phyloP scores from a whole-genome alignment of 2,888 invertebrate species.

The Muscina levida region DNA sequence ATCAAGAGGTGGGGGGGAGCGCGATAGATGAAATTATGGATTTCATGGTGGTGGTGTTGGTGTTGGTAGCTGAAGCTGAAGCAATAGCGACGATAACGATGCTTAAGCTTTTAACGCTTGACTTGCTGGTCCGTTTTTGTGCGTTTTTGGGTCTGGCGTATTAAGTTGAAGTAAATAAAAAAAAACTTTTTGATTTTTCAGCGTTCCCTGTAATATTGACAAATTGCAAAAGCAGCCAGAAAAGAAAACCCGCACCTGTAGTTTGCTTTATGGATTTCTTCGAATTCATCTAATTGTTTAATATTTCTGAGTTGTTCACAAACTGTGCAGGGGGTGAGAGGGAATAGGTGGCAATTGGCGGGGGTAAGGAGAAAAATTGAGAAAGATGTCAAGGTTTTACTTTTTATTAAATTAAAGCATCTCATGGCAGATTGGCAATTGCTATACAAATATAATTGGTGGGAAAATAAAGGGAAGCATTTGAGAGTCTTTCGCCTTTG shows the following conservation, averaged over 20 bases:
- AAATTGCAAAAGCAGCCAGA: slow-evolving; percentile 1
- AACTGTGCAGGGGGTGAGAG: background rate
- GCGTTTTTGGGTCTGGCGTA: background rate
- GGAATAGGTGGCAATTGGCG: too few relatives aligned
- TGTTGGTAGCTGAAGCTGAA: background rate
- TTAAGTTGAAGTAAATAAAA: background rate
- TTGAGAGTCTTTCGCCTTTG: too few relatives aligned
- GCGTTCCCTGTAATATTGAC: background rate
- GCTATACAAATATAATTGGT: too few relatives aligned
- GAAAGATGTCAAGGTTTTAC: slow-evolving; percentile 19
- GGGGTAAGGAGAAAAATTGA: background rate
- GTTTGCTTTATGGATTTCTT: slow-evolving; percentile 26
- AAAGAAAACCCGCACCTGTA: slow-evolving; percentile 45
- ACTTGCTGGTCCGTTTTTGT: background rate
- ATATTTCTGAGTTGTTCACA: slow-evolving; percentile 1
- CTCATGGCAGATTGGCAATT: too few relatives aligned
- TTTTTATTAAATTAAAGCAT: slow-evolving; percentile 20
- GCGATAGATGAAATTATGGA: background rate
- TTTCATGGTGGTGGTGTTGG: background rate
- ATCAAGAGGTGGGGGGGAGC: background rate
- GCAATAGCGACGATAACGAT: background rate
- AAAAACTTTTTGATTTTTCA: background rate
- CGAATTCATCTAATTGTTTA: slow-evolving; percentile 23
- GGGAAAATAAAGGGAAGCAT: too few relatives aligned
- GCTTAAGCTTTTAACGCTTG: background rate